phyloP scores from a whole-genome alignment of 2,797 vertebrate species.

The Micropoecilia bifurca region DNA sequence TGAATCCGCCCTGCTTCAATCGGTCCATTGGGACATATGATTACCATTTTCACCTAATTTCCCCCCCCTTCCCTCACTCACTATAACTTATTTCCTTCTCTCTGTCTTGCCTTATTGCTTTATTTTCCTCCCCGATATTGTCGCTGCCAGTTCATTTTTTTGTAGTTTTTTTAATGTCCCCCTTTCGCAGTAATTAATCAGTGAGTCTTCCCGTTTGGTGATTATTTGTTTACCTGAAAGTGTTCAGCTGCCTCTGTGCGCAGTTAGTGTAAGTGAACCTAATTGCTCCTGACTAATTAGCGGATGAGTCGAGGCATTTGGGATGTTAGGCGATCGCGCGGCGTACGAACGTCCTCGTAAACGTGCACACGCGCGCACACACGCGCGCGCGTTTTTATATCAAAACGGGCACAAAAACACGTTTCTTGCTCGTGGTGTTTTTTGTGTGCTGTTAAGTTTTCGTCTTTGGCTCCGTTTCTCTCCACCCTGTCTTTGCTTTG shows the following conservation, averaged over 20 bases:
- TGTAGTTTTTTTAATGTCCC: conserved; percentile 15
- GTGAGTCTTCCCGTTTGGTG: conserved; percentile 44
- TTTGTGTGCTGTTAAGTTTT: conserved; percentile 51
- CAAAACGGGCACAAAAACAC: conserved; percentile 32
- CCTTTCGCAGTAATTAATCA: conserved; percentile 36
- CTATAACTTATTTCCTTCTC: conserved; percentile 48
- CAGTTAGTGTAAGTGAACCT: conserved; percentile 68
- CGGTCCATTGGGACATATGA: conserved; percentile 74
- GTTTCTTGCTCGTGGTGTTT: conserved; percentile 37
- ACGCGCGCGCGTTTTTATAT: conserved; percentile 10
- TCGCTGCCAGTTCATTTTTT: conserved; percentile 18
- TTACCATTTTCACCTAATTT: conserved; percentile 67
- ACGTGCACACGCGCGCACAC: not conserved
- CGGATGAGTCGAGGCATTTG: conserved; percentile 70
- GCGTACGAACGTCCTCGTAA: conserved; percentile 9
- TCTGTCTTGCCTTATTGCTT: conserved; percentile 18
- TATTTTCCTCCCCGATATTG: conserved; percentile 1
- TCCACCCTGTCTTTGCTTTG: conserved; percentile 31
- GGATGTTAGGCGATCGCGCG: conserved; percentile 40
- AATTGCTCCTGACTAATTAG: conserved; percentile 80
- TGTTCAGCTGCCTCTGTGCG: conserved; percentile 53
- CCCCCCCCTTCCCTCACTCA: conserved; percentile 27
- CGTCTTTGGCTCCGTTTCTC: conserved; percentile 25
- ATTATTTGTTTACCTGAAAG: conserved; percentile 70
- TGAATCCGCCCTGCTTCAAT: conserved; percentile 81